phyloP scores from a whole-genome alignment of 1,140 invertebrate genomes.

The Cotesia typhae region DNA sequence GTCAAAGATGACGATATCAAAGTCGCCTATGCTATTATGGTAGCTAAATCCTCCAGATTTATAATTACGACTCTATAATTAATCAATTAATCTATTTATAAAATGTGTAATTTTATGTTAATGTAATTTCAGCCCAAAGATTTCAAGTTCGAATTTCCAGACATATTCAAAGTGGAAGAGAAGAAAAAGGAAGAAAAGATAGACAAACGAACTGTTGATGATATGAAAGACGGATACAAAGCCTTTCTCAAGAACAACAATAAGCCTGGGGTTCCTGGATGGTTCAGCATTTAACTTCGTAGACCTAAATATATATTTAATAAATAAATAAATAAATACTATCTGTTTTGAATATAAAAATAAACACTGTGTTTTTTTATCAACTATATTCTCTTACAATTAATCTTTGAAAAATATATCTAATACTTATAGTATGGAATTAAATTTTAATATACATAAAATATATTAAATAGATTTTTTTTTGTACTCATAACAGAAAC shows the following conservation, averaged over 20 bases:
- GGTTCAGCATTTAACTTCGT: slow-evolving; percentile 68
- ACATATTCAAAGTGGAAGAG: slow-evolving; percentile 61
- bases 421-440: no score
- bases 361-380: neutral
- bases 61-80: no score
- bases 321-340: slow-evolving; percentile 23
- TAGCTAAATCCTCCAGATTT: slow-evolving; percentile 62
- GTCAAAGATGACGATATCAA: slow-evolving; percentile 87
- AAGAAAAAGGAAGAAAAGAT: slow-evolving; percentile 57
- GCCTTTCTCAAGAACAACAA: slow-evolving; percentile 65
- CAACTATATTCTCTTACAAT: neutral
- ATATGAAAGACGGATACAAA: slow-evolving; percentile 62
- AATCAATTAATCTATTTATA: no score
- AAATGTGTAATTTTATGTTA: no score
- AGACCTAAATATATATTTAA: slow-evolving; percentile 30
- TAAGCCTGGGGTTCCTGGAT: slow-evolving; percentile 68
- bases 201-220: slow-evolving; percentile 64
- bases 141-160: slow-evolving; percentile 69
- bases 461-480: no score
- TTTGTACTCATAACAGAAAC: no score
- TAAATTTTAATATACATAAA: no score
- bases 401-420: no score
- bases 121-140: slow-evolving; percentile 64
- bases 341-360: slow-evolving; percentile 8
- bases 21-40: slow-evolving; percentile 82